Base-by-base conservation (phyloP, 2,797 vertebrate species). In the Pteronotus mesoamericanus region DNA sequence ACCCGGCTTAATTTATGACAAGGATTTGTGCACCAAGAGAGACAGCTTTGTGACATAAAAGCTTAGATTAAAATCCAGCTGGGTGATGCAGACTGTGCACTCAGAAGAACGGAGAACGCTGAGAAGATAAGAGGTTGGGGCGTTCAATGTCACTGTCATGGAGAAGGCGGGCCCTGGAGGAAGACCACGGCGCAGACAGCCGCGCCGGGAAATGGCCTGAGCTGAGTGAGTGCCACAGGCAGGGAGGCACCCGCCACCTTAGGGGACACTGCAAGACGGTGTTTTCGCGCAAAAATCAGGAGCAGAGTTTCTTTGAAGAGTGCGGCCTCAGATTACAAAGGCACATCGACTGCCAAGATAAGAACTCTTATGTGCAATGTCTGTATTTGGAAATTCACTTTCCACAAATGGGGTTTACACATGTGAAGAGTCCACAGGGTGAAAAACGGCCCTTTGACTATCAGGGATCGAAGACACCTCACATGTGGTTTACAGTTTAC, bases 181-280 rank as follows among this genome's bases (percentile, higher is more conserved):
- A 69, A 53, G 14, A 21, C 5, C 9, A 5, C 6, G 46, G 32
- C 21, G 2, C 11, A 19, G 44, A 51, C 18, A 51, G 14, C 74
- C 2, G 1, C 12, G 15, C 39, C 15, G 10, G 12, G 34, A 53
- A 75, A 66, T 46, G 34, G 26, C 12, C 44, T 6, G 42, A 72
- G 8, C 8, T 46, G 22, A 29, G n/a, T 46, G 22, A 29, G n/a
- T 15, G 9, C 55, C 19, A n/a, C 61, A 71, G 12, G 19, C 1
- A 44, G 32, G 19, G 61, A 51, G 24, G 4, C 2, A n/a, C 39
- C 46, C 46, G 3, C 18, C 37, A 42, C 42, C 19, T 6, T 18
- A 12, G 3, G 29, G 37, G 39, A 11, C 22, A 53, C 10, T 1
- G 12, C 0, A 3, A 42, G 4, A 68, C 3, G 9, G 0, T 3